Percentiles rank a stretch among this genome's conserved stretches.
Conservation (phyloP, 1,140 invertebrate genomes). For the Drosophila grimshawi region DNA sequence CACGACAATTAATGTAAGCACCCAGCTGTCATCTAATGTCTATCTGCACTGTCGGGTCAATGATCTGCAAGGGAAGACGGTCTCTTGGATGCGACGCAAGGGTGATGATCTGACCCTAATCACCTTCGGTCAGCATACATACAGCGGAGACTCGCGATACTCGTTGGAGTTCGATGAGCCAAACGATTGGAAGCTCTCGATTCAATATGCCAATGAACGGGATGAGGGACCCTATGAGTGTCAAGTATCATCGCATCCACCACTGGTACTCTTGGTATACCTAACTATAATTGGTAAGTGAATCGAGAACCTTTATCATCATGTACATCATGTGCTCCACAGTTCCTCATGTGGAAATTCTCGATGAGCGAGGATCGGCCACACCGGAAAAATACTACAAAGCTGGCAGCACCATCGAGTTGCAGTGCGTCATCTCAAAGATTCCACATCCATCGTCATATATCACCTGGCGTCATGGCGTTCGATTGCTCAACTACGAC, state of each 20-base stretch:
- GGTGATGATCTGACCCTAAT: slow-evolving; percentile 90
- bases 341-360: slow-evolving; percentile 94
- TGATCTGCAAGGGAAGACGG: slow-evolving; percentile 90
- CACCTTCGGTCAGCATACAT: slow-evolving; percentile 91
- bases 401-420: slow-evolving; percentile 93
- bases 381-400: slow-evolving; percentile 94
- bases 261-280: slow-evolving; percentile 89
- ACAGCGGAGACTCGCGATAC: slow-evolving; percentile 92
- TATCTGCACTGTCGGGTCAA: slow-evolving; percentile 90
- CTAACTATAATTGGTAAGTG: slow-evolving; percentile 90
- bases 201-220: slow-evolving; percentile 89
- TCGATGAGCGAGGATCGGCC: slow-evolving; percentile 91
- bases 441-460: slow-evolving; percentile 91
- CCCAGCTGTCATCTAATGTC: slow-evolving; percentile 88
- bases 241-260: slow-evolving; percentile 91
- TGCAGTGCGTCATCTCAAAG: slow-evolving; percentile 93
- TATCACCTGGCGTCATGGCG: slow-evolving; percentile 92
- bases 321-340: slow-evolving; percentile 37
- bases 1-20: slow-evolving; percentile 88
- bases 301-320: neutral
- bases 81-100: slow-evolving; percentile 91
- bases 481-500: slow-evolving; percentile 92
- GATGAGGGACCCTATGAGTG: slow-evolving; percentile 92
- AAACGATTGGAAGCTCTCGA: slow-evolving; percentile 91
- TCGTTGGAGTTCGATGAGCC: slow-evolving; percentile 89